Conservation (phyloP, 1,140 invertebrate genomes). For the Heliconius eleuchia region DNA sequence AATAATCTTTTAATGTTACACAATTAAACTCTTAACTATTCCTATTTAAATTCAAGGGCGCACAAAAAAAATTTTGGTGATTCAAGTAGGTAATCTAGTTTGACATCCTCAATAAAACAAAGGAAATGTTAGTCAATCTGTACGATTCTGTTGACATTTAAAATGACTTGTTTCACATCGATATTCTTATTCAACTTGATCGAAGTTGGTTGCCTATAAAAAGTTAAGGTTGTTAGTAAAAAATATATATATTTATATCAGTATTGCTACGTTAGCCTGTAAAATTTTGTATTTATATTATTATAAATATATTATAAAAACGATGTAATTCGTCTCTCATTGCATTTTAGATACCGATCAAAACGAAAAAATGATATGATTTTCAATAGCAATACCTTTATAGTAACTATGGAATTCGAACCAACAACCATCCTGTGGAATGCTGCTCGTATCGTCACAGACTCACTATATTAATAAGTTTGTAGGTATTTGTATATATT, state of each 20-base stretch:
- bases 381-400: too few relatives aligned
- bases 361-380: too few relatives aligned
- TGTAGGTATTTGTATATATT: not conserved
- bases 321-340: too few relatives aligned
- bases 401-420: too few relatives aligned
- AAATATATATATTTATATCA: not conserved
- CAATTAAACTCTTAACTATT: slow-evolving; percentile 7
- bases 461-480: too few relatives aligned
- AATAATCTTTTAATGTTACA: not conserved
- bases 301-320: too few relatives aligned
- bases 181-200: not conserved
- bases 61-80: slow-evolving; percentile 24
- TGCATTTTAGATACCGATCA: too few relatives aligned
- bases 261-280: not conserved
- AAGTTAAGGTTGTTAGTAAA: not conserved
- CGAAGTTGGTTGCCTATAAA: not conserved
- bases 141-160: not conserved
- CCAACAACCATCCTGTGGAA: too few relatives aligned
- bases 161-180: not conserved
- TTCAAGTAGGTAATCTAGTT: slow-evolving; percentile 23
- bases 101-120: slow-evolving; percentile 33
- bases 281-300: too few relatives aligned
- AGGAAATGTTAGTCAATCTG: slow-evolving; percentile 16
- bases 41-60: slow-evolving; percentile 20
- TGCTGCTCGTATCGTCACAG: too few relatives aligned